These are phyloP conservation scores for Yponomeuta malinellus DNA, from an alignment of 2,888 invertebrate genomes.

Conservation along the genomic window DNA sequence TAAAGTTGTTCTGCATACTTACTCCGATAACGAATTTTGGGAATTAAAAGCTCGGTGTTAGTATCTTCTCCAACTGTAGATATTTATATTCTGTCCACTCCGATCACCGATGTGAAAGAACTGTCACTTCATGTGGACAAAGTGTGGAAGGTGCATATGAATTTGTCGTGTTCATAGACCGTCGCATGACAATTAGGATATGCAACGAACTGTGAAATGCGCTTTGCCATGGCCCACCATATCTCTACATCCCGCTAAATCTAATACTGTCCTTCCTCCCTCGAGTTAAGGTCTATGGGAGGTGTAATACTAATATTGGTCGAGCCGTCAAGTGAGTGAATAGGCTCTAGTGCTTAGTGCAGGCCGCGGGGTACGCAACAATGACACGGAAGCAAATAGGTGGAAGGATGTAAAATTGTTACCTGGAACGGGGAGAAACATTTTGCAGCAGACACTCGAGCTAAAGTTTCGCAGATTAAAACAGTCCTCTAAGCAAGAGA, in stretches of 20 bases:
- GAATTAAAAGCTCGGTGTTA: too few relatives aligned
- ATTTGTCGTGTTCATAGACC: conserved; percentile 36
- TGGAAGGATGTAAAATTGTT: conserved; percentile 4
- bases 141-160: conserved; percentile 41
- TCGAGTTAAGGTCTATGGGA: not conserved
- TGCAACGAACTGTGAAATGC: conserved; percentile 59
- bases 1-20: too few relatives aligned
- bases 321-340: not conserved
- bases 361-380: conserved; percentile 13
- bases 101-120: not conserved
- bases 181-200: conserved; percentile 47
- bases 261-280: not conserved
- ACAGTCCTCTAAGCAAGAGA: too few relatives aligned
- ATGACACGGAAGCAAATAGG: conserved; percentile 12
- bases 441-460: not conserved
- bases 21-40: too few relatives aligned
- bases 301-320: not conserved
- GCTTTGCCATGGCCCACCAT: conserved; percentile 32
- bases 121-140: conserved; percentile 40
- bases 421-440: not conserved
- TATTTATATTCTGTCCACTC: too few relatives aligned
- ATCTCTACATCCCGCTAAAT: not conserved
- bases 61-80: too few relatives aligned
- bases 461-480: not conserved
- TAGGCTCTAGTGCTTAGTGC: conserved; percentile 18